Base-by-base conservation (phyloP, 53 echinoderm and acorn worm genomes). In the Echinarachnius parma region DNA sequence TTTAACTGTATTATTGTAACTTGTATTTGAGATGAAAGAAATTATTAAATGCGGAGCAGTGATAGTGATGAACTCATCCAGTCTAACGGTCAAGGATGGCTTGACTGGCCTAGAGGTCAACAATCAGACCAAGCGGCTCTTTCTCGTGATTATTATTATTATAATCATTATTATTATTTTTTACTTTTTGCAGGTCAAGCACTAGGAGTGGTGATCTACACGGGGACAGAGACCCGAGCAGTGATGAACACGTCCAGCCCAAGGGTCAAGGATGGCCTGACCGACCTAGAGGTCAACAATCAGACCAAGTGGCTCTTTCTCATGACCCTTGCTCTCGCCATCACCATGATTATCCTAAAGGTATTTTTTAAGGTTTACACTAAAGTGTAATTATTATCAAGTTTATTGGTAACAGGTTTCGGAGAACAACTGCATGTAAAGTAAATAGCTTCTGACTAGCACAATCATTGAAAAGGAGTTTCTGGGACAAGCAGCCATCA, bases 241-340 rank as follows among this genome's bases (percentile, higher is more conserved):
- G 88, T 88, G 14, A 96, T 96, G 96, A 96, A 96, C 80, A 96
- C 91, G 33, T 91, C 96, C 35, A 80, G 85, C 59, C 96, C 96
- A 0, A 75, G 56, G 45, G 66, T 91, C 71, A 96, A 96, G 82
- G 81, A 81, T 26, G 96, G 96, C 21, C 66, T 96, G n/a, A 81
- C 91, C 23, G 96, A 96, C 74, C 76, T 85, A 30, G 96, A 96
- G 62, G 83, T 96, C 69, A 96, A 96, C 75, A 85, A 87, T 29
- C 91, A 96, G 66, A 91, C 91, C 72, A 96, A 96, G 76, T 84
- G 87, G 47, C 85, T 96, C 34, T 96, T 96, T 48, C 48, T 87
- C 24, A 75, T 86, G 44, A 95, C 95, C 9, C 49, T 90, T 5
- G 70, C 82, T 8, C 75, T 96, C 21, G 75, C 82, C 13, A 52